phyloP scores from a whole-genome alignment of 2,797 vertebrate genomes.

The Pantherophis alleghaniensis region DNA sequence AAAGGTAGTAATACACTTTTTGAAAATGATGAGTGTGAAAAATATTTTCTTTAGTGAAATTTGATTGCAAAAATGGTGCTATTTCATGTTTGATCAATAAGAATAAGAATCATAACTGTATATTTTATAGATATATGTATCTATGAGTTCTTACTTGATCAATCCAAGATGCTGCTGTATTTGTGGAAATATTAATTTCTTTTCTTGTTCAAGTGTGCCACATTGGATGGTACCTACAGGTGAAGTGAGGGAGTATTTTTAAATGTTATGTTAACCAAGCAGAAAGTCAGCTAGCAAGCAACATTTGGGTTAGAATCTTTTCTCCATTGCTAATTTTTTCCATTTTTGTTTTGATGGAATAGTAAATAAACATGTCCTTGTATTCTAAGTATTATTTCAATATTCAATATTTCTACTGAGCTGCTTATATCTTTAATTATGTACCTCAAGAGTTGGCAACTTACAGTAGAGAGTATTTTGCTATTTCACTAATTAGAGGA shows the following conservation, averaged over 20 bases:
- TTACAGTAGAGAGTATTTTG: background rate
- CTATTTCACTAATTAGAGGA: background rate
- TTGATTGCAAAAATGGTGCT: background rate
- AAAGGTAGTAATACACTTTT: background rate
- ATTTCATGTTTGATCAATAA: background rate
- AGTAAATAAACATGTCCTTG: background rate
- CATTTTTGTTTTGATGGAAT: background rate
- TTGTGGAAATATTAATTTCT: background rate
- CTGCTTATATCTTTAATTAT: background rate
- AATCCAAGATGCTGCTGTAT: background rate
- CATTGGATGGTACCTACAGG: background rate
- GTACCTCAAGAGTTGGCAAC: background rate
- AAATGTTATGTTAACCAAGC: background rate
- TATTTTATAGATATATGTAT: background rate
- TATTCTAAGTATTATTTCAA: background rate
- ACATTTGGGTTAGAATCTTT: background rate
- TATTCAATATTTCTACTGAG: background rate
- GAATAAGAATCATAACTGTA: background rate
- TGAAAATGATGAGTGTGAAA: background rate
- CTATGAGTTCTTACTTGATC: background rate
- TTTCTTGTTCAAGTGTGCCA: background rate
- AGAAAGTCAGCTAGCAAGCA: background rate
- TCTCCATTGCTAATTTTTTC: background rate
- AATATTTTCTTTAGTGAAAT: background rate
- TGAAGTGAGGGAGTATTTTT: background rate